These are phyloP conservation scores for Pandemis cinnamomeana DNA, from an alignment of 2,888 invertebrate genomes.

Conservation along the genomic window DNA sequence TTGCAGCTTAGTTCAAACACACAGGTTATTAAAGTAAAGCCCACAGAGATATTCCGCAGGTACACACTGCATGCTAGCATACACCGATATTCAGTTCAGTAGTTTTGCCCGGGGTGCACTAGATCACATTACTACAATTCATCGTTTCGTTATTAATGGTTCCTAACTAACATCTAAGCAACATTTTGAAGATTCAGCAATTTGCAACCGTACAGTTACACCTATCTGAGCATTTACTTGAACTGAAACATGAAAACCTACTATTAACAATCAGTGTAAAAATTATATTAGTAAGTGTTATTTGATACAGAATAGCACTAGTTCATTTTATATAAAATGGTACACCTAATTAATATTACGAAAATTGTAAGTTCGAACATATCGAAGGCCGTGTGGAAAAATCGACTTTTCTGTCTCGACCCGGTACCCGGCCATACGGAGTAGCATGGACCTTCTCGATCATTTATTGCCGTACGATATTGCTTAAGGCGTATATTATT, in stretches of 20 bases:
- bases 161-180: background rate
- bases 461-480: background rate
- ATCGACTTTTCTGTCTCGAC: conserved; percentile 29
- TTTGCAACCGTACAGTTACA: too few relatives aligned
- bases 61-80: too few relatives aligned
- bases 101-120: too few relatives aligned
- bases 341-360: conserved; percentile 5
- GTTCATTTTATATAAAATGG: background rate
- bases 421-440: conserved; percentile 4
- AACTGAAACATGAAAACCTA: too few relatives aligned
- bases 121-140: background rate
- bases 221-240: too few relatives aligned
- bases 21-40: background rate
- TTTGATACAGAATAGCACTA: background rate
- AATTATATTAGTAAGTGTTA: background rate
- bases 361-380: conserved; percentile 7
- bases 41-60: too few relatives aligned
- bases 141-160: background rate
- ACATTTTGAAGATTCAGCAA: too few relatives aligned
- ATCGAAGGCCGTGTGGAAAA: conserved; percentile 30
- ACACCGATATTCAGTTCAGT: too few relatives aligned
- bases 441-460: conserved; percentile 2
- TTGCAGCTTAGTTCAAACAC: background rate
- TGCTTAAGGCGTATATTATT: background rate
- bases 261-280: too few relatives aligned